Percentiles rank a stretch among this genome's conserved stretches.
phyloP scores from a whole-genome alignment of 92 coral and sea anemone species.

The Siderastrea siderea region DNA sequence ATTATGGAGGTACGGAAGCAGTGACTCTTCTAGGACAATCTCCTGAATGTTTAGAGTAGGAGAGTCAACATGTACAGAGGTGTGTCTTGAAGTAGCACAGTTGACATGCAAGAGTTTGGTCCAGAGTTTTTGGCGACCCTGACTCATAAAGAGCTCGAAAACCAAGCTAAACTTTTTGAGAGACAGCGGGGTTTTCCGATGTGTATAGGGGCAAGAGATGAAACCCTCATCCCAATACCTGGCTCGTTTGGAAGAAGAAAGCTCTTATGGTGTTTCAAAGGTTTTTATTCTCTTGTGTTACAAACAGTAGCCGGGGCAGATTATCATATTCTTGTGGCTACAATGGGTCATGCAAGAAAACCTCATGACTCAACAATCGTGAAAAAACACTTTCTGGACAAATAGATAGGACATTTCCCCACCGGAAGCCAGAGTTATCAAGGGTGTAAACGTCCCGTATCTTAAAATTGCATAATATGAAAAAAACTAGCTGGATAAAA shows the following conservation, averaged over 20 bases:
- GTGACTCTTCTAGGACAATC: slow-evolving; percentile 31
- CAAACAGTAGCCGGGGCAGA: slow-evolving; percentile 62
- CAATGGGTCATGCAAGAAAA: too few species aligned
- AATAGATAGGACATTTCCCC: too few species aligned
- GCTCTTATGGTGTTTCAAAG: slow-evolving; percentile 44
- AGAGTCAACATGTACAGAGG: slow-evolving; percentile 54
- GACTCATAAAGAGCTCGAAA: slow-evolving; percentile 58
- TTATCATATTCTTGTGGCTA: too few species aligned
- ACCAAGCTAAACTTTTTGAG: slow-evolving; percentile 63
- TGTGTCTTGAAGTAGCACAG: slow-evolving; percentile 56
- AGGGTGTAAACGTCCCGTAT: too few species aligned
- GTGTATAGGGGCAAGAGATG: slow-evolving; percentile 46
- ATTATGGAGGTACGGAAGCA: slow-evolving; percentile 43
- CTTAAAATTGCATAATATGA: too few species aligned
- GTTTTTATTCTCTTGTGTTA: slow-evolving; percentile 60
- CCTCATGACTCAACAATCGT: too few species aligned
- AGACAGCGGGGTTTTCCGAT: slow-evolving; percentile 52
- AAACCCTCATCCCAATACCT: slow-evolving; percentile 48
- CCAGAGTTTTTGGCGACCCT: slow-evolving; percentile 51
- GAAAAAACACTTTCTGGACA: too few species aligned
- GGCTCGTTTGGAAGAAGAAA: slow-evolving; percentile 53
- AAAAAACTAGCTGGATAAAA: too few species aligned
- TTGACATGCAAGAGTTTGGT: slow-evolving; percentile 62
- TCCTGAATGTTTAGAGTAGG: slow-evolving; percentile 65
- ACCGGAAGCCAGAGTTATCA: too few species aligned